These are phyloP conservation scores for Abramis brama DNA, from an alignment of 2,113 vertebrate genomes.

Conservation along the genomic window DNA sequence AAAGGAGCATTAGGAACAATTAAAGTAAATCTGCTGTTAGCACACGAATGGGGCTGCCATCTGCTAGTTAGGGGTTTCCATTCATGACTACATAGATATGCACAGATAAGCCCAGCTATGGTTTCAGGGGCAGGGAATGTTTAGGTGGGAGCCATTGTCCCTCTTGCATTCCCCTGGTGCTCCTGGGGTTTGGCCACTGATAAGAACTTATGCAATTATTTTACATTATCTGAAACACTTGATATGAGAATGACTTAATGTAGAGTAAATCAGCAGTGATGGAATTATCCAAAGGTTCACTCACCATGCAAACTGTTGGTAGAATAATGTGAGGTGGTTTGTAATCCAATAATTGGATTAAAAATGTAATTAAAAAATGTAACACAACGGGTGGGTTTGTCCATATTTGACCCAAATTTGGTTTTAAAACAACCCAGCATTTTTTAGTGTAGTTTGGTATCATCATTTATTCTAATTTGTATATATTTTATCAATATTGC, in stretches of 20 bases:
- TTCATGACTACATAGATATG: constrained; percentile 62
- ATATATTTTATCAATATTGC: not conserved
- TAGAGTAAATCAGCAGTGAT: constrained; percentile 44
- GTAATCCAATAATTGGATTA: not conserved
- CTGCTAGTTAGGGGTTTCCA: constrained; percentile 67
- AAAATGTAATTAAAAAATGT: too few relatives aligned
- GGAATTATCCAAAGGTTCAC: constrained; percentile 25
- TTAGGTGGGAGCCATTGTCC: constrained; percentile 41
- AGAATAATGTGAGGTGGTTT: not conserved
- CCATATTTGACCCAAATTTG: too few relatives aligned
- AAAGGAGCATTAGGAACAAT: constrained; percentile 73
- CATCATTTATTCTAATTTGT: not conserved
- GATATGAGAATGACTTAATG: constrained; percentile 36
- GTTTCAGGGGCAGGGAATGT: constrained; percentile 38
- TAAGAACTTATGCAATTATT: constrained; percentile 54
- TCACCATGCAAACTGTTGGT: not conserved
- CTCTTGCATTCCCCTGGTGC: not conserved
- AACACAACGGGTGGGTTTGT: too few relatives aligned
- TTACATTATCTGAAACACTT: constrained; percentile 31
- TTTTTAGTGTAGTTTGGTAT: not conserved
- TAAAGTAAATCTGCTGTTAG: constrained; percentile 72
- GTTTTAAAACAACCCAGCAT: too few relatives aligned
- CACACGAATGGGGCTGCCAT: constrained; percentile 77
- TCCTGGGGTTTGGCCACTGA: constrained; percentile 41
- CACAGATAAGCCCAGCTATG: constrained; percentile 58